Conservation (phyloP, 2,113 vertebrate genomes). For the Phylloscopus trochiloides region DNA sequence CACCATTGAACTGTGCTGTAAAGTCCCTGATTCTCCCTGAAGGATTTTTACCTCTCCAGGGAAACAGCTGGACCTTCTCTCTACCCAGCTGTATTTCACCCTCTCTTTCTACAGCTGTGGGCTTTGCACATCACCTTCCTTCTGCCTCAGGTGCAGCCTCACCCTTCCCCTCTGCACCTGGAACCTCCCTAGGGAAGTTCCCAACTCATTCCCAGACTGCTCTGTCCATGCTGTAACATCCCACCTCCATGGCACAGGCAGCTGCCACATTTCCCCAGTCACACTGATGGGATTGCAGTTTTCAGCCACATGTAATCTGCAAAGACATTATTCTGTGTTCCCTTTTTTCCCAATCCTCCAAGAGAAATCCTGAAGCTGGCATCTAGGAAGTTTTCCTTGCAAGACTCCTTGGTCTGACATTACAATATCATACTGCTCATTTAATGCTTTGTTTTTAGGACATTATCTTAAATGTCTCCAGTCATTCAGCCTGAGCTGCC, state of each 20-base stretch:
- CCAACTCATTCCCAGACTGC: not conserved
- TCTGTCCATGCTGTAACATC: not conserved
- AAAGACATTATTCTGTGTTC: not conserved
- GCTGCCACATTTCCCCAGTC: not conserved
- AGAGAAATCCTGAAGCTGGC: not conserved
- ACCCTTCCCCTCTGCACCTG: not conserved
- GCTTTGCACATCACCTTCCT: not conserved
- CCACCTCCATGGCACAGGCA: not conserved
- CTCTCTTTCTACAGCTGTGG: not conserved
- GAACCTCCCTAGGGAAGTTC: not conserved
- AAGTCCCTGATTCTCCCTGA: not conserved
- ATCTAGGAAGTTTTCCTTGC: not conserved
- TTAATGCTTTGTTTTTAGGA: not conserved
- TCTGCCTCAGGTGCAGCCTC: not conserved
- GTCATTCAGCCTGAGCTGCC: not conserved
- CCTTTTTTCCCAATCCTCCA: not conserved
- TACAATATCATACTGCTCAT: not conserved
- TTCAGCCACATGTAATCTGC: not conserved
- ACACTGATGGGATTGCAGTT: not conserved
- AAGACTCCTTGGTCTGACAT: not conserved
- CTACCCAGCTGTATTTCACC: not conserved
- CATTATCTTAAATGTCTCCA: not conserved
- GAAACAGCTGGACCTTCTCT: not conserved
- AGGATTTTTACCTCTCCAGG: not conserved
- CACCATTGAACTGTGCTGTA: not conserved